Base-by-base conservation (phyloP, 2,888 invertebrate genomes). In the Drosophila tanythrix region DNA sequence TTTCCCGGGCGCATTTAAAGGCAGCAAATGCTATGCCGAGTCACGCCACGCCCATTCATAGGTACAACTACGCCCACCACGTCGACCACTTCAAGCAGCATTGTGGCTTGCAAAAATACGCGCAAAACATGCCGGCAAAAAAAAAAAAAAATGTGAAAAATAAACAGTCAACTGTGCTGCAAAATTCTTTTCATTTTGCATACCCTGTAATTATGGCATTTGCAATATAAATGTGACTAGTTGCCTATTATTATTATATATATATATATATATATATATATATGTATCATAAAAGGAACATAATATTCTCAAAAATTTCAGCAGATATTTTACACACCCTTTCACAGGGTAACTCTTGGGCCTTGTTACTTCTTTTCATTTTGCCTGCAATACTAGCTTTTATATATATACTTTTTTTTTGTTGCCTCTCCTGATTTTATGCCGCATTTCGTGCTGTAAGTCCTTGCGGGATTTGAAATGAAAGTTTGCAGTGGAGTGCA, bases 401-500 rank as follows among this genome's bases (percentile, higher is more conserved):
- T 38, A 6, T 62, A 56, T 53, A 43, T 58, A 40, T 21, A 21
- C 21, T 51, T 57, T 58, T 51, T 60, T 60, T 56, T 43, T 15
- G 13, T 43, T 60, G 62, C 60, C 64, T 51, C 57, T 69, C 56
- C 83, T 79, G 82, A 79, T 88, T 88, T 83, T 86, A 70, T 75
- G 88, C 82, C 81, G 87, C 89, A 84, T 77, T 83, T 88, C 72
- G 61, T 83, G 61, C 78, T 76, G 82, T 66, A 88, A 33, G 10
- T 84, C 85, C 90, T 86, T 74, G 80, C 82, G 88, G 90, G 70
- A 87, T 89, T 86, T 77, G 60, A 75, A 81, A 89, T 89, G 89
- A 89, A 90, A 90, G 76, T 78, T 90, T 71, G 76, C 84, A 59
- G 72, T 90, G 69, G 77, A 85, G 90, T 82, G 89, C 25, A 58